These are phyloP conservation scores for Leuctra nigra DNA, from an alignment of 2,888 invertebrate species.

Conservation along the genomic window DNA sequence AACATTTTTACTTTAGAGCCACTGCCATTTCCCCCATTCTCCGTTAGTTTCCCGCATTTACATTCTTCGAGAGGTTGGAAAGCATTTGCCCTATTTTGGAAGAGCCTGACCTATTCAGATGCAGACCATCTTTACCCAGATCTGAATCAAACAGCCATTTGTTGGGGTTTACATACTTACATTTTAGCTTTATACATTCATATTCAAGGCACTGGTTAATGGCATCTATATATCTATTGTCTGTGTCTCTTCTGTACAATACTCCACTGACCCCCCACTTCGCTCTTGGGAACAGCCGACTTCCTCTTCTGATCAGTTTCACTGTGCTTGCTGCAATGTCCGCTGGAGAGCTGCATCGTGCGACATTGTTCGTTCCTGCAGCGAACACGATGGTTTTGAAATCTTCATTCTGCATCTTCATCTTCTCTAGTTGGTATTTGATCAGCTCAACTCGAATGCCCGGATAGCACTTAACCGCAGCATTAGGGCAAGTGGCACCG, in stretches of 20 bases:
- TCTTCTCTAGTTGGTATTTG: neutral
- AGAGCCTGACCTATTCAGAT: neutral
- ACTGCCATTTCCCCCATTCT: neutral
- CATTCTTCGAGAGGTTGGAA: neutral
- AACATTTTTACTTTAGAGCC: neutral
- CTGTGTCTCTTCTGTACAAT: neutral
- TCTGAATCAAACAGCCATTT: neutral
- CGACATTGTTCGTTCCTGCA: neutral
- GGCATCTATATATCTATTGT: slow-evolving; percentile 1
- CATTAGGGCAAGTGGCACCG: neutral
- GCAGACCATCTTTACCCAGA: neutral
- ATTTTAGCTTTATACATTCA: neutral
- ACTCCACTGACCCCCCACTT: neutral
- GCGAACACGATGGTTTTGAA: neutral
- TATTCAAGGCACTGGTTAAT: slow-evolving; percentile 8
- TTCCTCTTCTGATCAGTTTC: neutral
- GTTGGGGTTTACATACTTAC: neutral
- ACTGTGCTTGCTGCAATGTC: neutral
- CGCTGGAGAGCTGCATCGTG: neutral
- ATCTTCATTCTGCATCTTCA: neutral
- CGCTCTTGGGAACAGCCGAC: neutral
- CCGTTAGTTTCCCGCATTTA: slow-evolving; percentile 3
- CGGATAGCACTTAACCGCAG: neutral
- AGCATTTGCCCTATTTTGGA: neutral
- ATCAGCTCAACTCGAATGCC: slow-evolving; percentile 3